Percentiles rank a stretch among this genome's conserved stretches.
These are phyloP conservation scores for Nyctereutes procyonoides DNA, from an alignment of 2,113 vertebrate species.

Conservation along the genomic window DNA sequence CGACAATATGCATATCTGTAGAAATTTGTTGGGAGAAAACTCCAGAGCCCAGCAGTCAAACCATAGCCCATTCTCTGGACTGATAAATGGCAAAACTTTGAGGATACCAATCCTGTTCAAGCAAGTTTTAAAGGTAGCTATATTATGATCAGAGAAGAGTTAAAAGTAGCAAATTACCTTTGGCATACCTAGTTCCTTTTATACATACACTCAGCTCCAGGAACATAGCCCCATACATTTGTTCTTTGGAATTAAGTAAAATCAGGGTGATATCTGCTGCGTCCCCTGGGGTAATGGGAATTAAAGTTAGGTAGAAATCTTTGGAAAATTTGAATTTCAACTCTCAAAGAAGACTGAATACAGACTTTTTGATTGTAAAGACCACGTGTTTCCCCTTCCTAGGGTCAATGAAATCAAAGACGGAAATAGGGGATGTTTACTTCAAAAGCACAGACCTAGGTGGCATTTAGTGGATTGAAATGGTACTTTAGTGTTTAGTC, in stretches of 20 bases:
- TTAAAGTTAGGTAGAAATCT: neutral
- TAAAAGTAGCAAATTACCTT: neutral
- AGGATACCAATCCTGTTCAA: neutral
- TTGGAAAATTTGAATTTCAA: slow-evolving; percentile 10
- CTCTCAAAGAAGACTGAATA: neutral
- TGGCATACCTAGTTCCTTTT: neutral
- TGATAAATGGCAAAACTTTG: neutral
- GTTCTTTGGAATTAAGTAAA: neutral
- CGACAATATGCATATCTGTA: neutral
- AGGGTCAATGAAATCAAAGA: neutral
- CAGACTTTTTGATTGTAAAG: neutral
- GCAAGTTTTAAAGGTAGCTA: neutral
- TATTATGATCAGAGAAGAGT: neutral
- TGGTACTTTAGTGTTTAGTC: slow-evolving; percentile 48
- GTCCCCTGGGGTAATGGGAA: neutral
- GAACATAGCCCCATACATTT: neutral
- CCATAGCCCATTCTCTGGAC: neutral
- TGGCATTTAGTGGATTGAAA: slow-evolving; percentile 31
- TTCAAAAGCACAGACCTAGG: neutral
- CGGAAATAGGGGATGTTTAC: neutral
- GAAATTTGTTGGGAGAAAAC: neutral
- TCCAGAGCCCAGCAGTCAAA: neutral
- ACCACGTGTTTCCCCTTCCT: neutral
- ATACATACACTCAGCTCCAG: neutral
- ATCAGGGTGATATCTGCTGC: neutral